Conservation (phyloP, 2,888 invertebrate species). For the Drosophila algonquin region DNA sequence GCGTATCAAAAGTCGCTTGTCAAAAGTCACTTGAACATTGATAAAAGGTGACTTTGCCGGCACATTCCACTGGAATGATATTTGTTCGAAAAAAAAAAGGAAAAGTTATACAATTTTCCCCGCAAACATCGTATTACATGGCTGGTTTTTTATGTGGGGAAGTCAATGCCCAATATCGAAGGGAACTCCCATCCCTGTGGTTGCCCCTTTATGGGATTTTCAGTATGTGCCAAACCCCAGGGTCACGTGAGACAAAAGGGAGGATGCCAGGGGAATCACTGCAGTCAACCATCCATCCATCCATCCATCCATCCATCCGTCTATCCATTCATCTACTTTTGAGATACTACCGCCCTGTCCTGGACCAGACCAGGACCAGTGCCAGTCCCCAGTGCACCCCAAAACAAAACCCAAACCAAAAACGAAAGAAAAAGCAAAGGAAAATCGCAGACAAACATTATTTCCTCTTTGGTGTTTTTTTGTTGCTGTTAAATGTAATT, state of each 20-base stretch:
- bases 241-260: background rate
- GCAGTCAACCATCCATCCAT: conserved; percentile 5
- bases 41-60: too few species aligned
- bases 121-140: too few species aligned
- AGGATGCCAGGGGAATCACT: background rate
- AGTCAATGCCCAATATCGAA: too few species aligned
- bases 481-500: conserved; percentile 60
- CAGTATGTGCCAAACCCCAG: background rate
- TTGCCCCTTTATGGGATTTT: background rate
- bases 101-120: too few species aligned
- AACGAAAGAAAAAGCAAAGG: background rate
- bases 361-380: too few species aligned
- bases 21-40: too few species aligned
- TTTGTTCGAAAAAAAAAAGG: too few species aligned
- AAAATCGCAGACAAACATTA: conserved; percentile 61
- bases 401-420: background rate
- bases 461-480: conserved; percentile 34
- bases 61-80: too few species aligned
- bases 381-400: background rate
- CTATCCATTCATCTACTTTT: conserved; percentile 35
- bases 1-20: too few species aligned
- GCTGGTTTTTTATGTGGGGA: too few species aligned
- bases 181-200: too few species aligned
- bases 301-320: conserved; percentile 4
- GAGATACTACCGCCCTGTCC: conserved; percentile 19